These are phyloP conservation scores for Lamprotornis superbus DNA, from an alignment of 2,113 vertebrate species.

Conservation along the genomic window DNA sequence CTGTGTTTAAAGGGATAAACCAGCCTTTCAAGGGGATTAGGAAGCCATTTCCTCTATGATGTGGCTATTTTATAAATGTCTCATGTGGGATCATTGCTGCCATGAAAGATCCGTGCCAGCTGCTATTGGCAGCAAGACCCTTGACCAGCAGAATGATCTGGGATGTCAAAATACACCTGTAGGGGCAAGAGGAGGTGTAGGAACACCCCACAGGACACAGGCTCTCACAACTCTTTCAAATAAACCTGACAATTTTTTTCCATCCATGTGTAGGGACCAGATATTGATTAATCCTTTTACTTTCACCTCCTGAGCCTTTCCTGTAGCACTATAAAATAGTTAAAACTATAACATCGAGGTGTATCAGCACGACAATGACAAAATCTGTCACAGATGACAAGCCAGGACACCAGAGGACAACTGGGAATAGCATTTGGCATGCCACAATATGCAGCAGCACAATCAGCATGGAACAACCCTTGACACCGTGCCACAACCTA, in stretches of 20 bases:
- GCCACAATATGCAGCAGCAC: background rate
- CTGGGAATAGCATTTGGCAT: background rate
- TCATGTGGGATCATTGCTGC: fast-evolving
- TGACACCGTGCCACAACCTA: background rate
- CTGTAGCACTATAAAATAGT: background rate
- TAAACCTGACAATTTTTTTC: background rate
- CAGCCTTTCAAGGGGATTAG: background rate
- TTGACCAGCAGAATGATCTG: background rate
- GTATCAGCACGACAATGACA: background rate
- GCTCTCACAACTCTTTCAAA: background rate
- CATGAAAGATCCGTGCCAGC: background rate
- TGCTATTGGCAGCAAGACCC: background rate
- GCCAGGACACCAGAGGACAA: background rate
- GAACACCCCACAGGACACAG: background rate
- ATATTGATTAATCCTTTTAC: background rate
- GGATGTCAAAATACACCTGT: background rate
- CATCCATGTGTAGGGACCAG: background rate
- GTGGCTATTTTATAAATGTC: background rate
- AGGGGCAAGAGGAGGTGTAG: background rate
- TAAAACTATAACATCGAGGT: background rate
- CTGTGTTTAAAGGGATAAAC: background rate
- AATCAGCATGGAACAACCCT: background rate
- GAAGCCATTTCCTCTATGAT: background rate
- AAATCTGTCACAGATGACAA: background rate
- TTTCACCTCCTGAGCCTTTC: background rate